Conservation (phyloP, 2,797 vertebrate species). For the Heliangelus exortis region DNA sequence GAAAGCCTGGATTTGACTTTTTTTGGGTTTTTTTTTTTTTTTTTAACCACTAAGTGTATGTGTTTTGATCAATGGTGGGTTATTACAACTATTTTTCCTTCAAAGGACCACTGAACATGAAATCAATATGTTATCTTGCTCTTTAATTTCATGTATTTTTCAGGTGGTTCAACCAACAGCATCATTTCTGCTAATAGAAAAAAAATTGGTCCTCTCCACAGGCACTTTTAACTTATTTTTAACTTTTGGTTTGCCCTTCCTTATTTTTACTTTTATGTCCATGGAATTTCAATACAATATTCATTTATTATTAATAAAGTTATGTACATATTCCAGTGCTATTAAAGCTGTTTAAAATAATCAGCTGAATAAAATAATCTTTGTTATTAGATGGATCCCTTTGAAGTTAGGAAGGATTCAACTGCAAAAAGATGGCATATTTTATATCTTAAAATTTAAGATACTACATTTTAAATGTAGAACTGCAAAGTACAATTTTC, state of each 20-base stretch:
- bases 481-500: not conserved
- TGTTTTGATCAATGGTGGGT: not conserved
- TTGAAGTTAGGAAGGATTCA: not conserved
- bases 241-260: not conserved
- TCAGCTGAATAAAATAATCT: constrained; percentile 36
- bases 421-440: not conserved
- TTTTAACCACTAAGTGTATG: not conserved
- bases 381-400: not conserved
- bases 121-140: not conserved
- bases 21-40: not conserved
- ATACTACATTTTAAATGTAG: constrained; percentile 1
- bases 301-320: not conserved
- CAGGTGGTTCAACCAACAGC: not conserved
- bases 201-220: not conserved
- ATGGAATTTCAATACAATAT: not conserved
- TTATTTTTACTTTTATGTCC: not conserved
- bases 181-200: not conserved
- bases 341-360: constrained; percentile 36
- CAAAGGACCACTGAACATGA: not conserved
- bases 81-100: not conserved
- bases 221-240: not conserved
- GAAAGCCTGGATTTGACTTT: not conserved
- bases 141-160: constrained; percentile 9
- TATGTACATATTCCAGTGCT: not conserved
- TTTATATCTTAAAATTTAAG: not conserved